Evolutionary conservation across 2,888 invertebrate genomes (phyloP).

Genomic region (Diloba caeruleocephala): DNA sequence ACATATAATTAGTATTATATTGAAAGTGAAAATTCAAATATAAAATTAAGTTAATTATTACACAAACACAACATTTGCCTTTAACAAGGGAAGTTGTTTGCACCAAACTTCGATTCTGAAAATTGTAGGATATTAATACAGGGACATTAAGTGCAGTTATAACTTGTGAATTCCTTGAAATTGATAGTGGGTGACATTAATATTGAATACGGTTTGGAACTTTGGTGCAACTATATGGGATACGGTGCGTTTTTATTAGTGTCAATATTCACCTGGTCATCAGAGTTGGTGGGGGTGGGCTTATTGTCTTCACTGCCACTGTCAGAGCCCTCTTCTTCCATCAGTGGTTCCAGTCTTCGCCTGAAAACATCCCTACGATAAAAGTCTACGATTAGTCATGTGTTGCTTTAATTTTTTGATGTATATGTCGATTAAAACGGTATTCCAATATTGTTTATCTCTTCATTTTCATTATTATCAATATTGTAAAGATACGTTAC

Average conservation of each 20-base stretch:
- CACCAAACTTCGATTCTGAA: constrained; percentile 48
- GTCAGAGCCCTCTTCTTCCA: constrained; percentile 94
- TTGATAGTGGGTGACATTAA: constrained; percentile 5
- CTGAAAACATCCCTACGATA: constrained; percentile 87
- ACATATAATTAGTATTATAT: no score
- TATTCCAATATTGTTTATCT: background rate
- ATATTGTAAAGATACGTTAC: no score
- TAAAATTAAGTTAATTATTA: constrained; percentile 30
- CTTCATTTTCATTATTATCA: no score
- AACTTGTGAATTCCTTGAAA: constrained; percentile 1
- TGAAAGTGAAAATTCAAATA: constrained; percentile 35
- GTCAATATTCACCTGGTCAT: constrained; percentile 86
- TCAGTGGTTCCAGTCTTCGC: constrained; percentile 94
- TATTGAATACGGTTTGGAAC: constrained; percentile 31
- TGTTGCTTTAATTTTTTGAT: constrained; percentile 8
- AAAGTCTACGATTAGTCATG: constrained; percentile 26
- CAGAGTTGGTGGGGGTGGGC: constrained; percentile 83
- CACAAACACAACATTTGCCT: constrained; percentile 17
- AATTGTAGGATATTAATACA: constrained; percentile 30
- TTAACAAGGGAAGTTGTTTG: constrained; percentile 26
- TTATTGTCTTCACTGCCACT: constrained; percentile 87
- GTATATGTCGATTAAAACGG: background rate
- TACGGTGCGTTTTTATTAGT: constrained; percentile 20
- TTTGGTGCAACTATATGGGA: constrained; percentile 45
- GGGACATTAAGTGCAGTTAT: constrained; percentile 5